Percentiles rank a stretch among this genome's conserved stretches.
Conservation (phyloP, 2,113 vertebrate species). For the Neotragus pygmaeus region DNA sequence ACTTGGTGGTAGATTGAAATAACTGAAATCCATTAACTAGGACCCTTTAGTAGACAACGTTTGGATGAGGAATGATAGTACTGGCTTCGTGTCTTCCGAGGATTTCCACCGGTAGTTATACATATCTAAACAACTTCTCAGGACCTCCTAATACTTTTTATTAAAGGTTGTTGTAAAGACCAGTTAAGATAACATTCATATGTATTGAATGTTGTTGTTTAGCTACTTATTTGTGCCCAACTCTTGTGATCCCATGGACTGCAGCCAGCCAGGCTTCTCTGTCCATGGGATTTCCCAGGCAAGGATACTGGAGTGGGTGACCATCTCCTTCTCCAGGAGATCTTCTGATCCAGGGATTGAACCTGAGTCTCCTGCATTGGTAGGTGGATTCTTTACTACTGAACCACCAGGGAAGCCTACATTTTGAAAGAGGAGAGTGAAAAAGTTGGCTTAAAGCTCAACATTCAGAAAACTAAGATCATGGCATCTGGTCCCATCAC, state of each 20-base stretch:
- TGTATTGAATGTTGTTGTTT: not conserved
- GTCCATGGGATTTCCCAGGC: not conserved
- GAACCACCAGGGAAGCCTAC: not conserved
- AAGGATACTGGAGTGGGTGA: not conserved
- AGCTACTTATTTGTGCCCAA: not conserved
- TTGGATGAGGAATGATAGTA: not conserved
- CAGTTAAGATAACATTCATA: not conserved
- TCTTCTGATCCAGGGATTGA: not conserved
- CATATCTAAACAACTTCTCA: not conserved
- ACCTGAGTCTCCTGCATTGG: not conserved
- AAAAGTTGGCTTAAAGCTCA: no score
- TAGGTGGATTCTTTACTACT: not conserved
- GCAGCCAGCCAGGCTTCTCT: not conserved
- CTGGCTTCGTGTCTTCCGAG: not conserved
- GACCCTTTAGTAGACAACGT: not conserved
- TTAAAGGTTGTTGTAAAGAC: not conserved
- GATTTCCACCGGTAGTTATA: not conserved
- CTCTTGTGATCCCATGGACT: not conserved
- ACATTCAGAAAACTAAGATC: no score
- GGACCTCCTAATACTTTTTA: not conserved
- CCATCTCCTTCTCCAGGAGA: not conserved
- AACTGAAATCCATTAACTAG: not conserved
- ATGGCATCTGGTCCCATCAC: no score
- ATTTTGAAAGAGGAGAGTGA: no score
- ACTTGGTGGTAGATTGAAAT: not conserved